Evolutionary conservation across 1,140 invertebrate genomes (phyloP), one percentile per base, ranked within the genome.

Genomic region (Bicyclus anynana): DNA sequence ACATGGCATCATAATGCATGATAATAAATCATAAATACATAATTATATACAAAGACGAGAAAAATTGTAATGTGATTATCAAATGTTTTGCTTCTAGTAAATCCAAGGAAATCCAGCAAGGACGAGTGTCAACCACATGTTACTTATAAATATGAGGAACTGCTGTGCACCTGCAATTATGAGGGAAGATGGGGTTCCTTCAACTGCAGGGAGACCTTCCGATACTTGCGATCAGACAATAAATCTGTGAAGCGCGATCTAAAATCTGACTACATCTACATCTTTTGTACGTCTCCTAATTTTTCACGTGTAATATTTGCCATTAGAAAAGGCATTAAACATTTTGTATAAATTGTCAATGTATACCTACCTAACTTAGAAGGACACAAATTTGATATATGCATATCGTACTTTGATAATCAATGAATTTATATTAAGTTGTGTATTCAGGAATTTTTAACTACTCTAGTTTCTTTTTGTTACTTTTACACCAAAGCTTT

Each of bases 281-380:
- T 71, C 20, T 37, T 26, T 18, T 79, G 78, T 49, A 70, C 38
- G 14, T 55, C 71, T 14, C 16, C 0, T 66, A 67, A 14, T 72
- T 74, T 42, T 27, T 74, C 5, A 46, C 73, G 1, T 81, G 78
- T 57, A 77, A 78, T 12, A 44, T 81, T n/a, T 81, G 75, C 27
- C 20, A n/a, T n/a, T n/a, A n/a, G n/a, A n/a, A n/a, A n/a, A n/a
- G n/a, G n/a, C n/a, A n/a, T n/a, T n/a, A n/a, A n/a, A n/a, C n/a
- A n/a, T 44, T 40, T 2, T 81, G 78, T 37, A 77, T 74, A 2
- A 69, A 64, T 13, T 56, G 75, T 53, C 1, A 16, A n/a, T 80
- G 77, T 38, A 20, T 7, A n/a, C n/a, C n/a, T n/a, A n/a, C n/a
- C n/a, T n/a, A n/a, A n/a, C 4, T 14, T 10, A 13, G 40, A 37